Percentiles rank a stretch among this genome's conserved stretches.
Conservation (phyloP, 2,888 invertebrate genomes). For the Sinotaia quadrata region DNA sequence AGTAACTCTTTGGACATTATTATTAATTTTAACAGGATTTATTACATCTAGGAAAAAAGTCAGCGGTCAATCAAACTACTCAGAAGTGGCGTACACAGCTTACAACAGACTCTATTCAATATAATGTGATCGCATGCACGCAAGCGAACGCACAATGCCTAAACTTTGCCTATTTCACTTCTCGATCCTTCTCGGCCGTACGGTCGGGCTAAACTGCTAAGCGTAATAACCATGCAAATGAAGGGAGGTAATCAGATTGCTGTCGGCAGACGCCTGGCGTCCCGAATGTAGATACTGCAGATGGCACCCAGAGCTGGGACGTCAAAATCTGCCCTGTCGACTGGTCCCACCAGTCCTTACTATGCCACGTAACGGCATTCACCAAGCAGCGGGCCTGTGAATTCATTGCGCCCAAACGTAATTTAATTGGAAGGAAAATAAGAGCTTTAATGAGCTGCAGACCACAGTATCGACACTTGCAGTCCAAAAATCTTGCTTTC, state of each 20-base stretch:
- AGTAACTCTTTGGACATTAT: too few relatives aligned
- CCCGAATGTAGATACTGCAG: slow-evolving; percentile 28
- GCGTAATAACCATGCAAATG: slow-evolving; percentile 30
- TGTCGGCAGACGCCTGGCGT: slow-evolving; percentile 18
- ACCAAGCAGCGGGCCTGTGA: slow-evolving; percentile 12
- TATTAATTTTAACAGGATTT: too few relatives aligned
- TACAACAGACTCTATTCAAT: too few relatives aligned
- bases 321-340: background rate
- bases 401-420: slow-evolving; percentile 22
- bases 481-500: too few relatives aligned
- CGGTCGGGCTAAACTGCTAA: slow-evolving; percentile 3
- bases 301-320: background rate
- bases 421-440: slow-evolving; percentile 23
- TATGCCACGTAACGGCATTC: slow-evolving; percentile 7
- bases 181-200: too few relatives aligned
- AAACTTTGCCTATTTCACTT: too few relatives aligned
- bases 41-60: too few relatives aligned
- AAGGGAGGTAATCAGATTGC: slow-evolving; percentile 31
- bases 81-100: too few relatives aligned
- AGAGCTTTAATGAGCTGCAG: slow-evolving; percentile 22
- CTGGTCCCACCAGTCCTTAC: background rate
- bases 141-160: too few relatives aligned
- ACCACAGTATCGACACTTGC: too few relatives aligned
- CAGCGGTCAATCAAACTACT: too few relatives aligned
- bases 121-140: too few relatives aligned